Percentiles rank a stretch among this genome's conserved stretches.
Conservation (phyloP, 2,888 invertebrate species). For the Eilema sororculum region DNA sequence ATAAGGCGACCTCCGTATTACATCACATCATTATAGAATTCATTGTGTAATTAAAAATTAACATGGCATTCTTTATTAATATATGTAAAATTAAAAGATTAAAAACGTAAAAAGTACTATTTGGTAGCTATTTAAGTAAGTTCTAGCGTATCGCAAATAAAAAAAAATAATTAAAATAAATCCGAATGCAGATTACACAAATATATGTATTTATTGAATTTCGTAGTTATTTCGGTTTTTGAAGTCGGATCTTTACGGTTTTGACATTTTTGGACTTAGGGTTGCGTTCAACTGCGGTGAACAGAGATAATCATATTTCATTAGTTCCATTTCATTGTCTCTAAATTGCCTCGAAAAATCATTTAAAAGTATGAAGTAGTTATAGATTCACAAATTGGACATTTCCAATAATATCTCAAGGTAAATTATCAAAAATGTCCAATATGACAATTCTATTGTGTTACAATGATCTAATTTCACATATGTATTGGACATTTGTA, state of each 20-base stretch:
- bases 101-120: slow-evolving; percentile 67
- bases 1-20: slow-evolving; percentile 40
- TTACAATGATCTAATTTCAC: background rate
- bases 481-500: background rate
- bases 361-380: background rate
- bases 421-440: background rate
- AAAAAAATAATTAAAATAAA: slow-evolving; percentile 20
- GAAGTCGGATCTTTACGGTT: slow-evolving; percentile 50
- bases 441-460: background rate
- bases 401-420: background rate
- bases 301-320: background rate
- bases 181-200: slow-evolving; percentile 63
- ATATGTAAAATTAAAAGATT: slow-evolving; percentile 72
- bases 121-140: slow-evolving; percentile 82
- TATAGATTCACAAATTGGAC: background rate
- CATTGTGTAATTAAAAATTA: slow-evolving; percentile 74
- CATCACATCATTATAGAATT: slow-evolving; percentile 42
- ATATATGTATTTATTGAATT: slow-evolving; percentile 56
- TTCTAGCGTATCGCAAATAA: slow-evolving; percentile 69
- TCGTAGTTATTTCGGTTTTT: slow-evolving; percentile 43
- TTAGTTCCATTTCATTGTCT: background rate
- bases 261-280: slow-evolving; percentile 25
- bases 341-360: background rate
- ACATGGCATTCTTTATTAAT: slow-evolving; percentile 78
- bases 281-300: background rate